Evolutionary conservation across 30 jellyfish, hydroid and myxozoan genomes (phyloP).

Genomic region (Turritopsis rubra): DNA sequence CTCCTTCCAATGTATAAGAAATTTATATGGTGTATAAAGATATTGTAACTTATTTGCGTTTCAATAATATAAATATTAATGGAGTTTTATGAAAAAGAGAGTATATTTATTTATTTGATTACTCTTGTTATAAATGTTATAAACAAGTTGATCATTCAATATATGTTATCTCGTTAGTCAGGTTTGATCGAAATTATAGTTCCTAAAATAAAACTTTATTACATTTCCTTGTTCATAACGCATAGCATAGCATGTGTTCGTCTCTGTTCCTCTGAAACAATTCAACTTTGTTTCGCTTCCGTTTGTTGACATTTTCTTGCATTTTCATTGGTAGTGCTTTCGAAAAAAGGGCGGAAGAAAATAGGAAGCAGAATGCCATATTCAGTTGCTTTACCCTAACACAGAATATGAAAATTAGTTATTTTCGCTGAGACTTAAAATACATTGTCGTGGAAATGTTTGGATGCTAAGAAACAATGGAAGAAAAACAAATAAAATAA

Average conservation of each 20-base stretch:
- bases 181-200: neutral
- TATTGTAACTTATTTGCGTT: neutral
- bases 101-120: too few species aligned
- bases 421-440: too few species aligned
- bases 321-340: too few species aligned
- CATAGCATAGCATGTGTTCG: neutral
- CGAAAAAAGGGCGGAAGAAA: too few species aligned
- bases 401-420: too few species aligned
- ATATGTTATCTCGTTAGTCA: neutral
- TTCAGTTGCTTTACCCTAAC: too few species aligned
- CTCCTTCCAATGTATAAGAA: neutral
- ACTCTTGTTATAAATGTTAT: neutral
- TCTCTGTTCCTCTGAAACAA: neutral
- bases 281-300: neutral
- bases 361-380: too few species aligned
- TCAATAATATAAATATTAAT: neutral
- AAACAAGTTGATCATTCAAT: too few species aligned
- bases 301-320: neutral
- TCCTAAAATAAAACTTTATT: neutral
- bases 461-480: too few species aligned
- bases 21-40: neutral
- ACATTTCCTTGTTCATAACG: neutral
- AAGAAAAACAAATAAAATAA: too few species aligned
- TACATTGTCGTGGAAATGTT: too few species aligned
- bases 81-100: neutral